These are phyloP conservation scores for Anarhynchus alexandrinus DNA, from an alignment of 2,113 vertebrate genomes.

Conservation along the genomic window DNA sequence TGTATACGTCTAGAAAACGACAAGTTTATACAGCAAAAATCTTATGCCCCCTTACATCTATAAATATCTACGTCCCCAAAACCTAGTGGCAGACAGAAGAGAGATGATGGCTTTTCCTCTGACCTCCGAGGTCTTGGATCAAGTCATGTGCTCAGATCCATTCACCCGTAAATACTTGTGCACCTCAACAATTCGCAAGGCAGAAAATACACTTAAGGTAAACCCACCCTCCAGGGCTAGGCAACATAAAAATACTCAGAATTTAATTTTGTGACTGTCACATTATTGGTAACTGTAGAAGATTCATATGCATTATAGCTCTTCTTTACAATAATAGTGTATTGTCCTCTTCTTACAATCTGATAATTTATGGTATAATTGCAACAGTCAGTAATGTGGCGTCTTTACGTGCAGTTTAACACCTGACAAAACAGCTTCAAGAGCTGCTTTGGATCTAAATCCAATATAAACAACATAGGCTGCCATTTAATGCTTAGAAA, in stretches of 20 bases:
- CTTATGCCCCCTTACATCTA: not conserved
- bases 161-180: not conserved
- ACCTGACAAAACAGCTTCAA: conserved; percentile 60
- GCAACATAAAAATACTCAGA: not conserved
- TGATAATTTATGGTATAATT: not conserved
- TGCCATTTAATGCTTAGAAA: conserved; percentile 38
- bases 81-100: not conserved
- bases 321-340: not conserved
- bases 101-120: not conserved
- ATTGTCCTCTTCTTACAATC: not conserved
- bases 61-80: not conserved
- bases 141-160: not conserved
- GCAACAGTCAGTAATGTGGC: not conserved
- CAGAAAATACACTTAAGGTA: not conserved
- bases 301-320: not conserved
- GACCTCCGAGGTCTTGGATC: not conserved
- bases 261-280: not conserved
- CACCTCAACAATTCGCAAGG: not conserved
- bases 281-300: not conserved
- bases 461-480: conserved; percentile 30
- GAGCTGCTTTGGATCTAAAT: conserved; percentile 42
- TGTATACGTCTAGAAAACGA: not conserved
- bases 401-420: conserved; percentile 4
- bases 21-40: not conserved
- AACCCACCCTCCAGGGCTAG: not conserved